These are phyloP conservation scores for Sparus aurata DNA, from an alignment of 2,797 vertebrate genomes.

Conservation along the genomic window DNA sequence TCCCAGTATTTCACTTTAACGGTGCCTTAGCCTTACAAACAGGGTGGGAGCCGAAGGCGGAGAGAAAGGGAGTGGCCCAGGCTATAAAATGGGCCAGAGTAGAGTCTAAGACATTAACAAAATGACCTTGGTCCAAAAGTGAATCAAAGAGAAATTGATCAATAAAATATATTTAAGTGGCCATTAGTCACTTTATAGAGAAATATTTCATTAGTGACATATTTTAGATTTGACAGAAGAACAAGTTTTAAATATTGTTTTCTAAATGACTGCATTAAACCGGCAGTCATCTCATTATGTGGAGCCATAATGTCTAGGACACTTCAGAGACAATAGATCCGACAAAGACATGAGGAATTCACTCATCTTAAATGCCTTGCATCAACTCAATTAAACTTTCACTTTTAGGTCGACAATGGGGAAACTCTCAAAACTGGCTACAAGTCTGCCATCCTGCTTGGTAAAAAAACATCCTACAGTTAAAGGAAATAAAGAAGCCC, in stretches of 20 bases:
- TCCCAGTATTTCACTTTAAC: slow-evolving; percentile 85
- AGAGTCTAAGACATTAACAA: slow-evolving; percentile 78
- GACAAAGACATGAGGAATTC: slow-evolving; percentile 46
- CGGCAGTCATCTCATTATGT: slow-evolving; percentile 60
- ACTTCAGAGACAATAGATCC: slow-evolving; percentile 62
- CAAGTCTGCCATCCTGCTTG: neutral
- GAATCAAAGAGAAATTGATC: slow-evolving; percentile 86
- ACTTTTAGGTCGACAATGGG: slow-evolving; percentile 23
- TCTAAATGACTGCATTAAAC: slow-evolving; percentile 83
- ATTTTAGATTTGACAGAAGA: slow-evolving; percentile 81
- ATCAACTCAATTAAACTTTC: slow-evolving; percentile 60
- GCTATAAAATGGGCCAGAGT: slow-evolving; percentile 81
- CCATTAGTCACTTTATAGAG: slow-evolving; percentile 84
- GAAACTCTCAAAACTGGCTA: slow-evolving; percentile 20
- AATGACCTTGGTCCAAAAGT: slow-evolving; percentile 86
- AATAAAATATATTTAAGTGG: slow-evolving; percentile 87
- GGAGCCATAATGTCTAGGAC: slow-evolving; percentile 55
- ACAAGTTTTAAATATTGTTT: slow-evolving; percentile 87
- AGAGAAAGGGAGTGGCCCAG: slow-evolving; percentile 74
- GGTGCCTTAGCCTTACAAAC: slow-evolving; percentile 83
- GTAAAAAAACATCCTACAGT: slow-evolving; percentile 3
- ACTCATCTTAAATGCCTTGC: slow-evolving; percentile 44
- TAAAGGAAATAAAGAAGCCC: slow-evolving; percentile 1
- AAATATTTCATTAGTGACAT: slow-evolving; percentile 86
- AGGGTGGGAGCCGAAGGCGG: slow-evolving; percentile 74